Evolutionary conservation across 2,113 vertebrate genomes (phyloP), one percentile per base, ranked within the genome.

Genomic region (Falcunculus frontatus): DNA sequence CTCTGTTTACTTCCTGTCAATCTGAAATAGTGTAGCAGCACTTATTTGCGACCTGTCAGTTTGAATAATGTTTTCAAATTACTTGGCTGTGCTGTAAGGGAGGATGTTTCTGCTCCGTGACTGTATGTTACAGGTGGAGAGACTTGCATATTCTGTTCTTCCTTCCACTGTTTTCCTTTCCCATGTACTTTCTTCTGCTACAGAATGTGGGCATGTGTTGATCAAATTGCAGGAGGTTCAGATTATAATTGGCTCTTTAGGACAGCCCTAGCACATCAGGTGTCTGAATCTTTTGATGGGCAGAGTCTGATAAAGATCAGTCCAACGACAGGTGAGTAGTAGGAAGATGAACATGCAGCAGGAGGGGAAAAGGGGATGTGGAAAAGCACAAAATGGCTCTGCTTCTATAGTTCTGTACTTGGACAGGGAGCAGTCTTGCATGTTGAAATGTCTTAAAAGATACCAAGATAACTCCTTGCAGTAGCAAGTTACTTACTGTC

Each of bases 381-480:
- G 32, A 74, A 62, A 77, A 60, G 12, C 27, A 52, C 47, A 42
- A 39, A 72, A 56, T 47, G 35, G 3, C 39, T 83, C 25, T 78
- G 27, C n/a, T 4, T 3, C 1, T 2, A 1, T 41, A 27, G 22
- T 56, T 2, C 2, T 46, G 19, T 90, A 37, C 23, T 32, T 86
- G 90, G 75, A 81, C 1, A 4, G 39, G 70, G 49, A 94, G 19
- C 18, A 64, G 35, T 65, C 22, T 74, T 70, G 44, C 27, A 25
- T 86, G 70, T 89, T 88, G 81, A 49, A 93, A 81, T 69, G 26
- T 79, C 59, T 49, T 95, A 21, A 93, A 56, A 87, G 79, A 63
- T 52, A 65, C 16, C 10, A 55, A 44, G 82, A 57, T 86, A 92
- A 91, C n/a, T 84, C 22, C 26, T 73, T 64, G 56, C 44, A 57